Conservation (phyloP, 2,113 vertebrate genomes). For the Canis aureus region DNA sequence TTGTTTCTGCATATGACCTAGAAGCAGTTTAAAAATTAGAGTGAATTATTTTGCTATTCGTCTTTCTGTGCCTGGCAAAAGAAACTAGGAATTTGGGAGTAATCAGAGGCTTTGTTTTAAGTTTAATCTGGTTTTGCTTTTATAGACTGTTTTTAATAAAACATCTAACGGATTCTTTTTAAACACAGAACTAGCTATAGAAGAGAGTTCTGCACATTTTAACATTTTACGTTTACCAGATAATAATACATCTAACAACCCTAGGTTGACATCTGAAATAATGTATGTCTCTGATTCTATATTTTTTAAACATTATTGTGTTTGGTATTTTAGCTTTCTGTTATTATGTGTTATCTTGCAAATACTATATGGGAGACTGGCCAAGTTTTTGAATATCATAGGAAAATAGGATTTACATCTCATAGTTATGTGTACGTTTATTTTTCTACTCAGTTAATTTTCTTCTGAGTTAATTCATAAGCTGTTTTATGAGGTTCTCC, state of each 20-base stretch:
- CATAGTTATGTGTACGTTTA: neutral
- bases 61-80: neutral
- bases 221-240: neutral
- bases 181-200: neutral
- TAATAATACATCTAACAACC: neutral
- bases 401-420: neutral
- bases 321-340: neutral
- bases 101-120: neutral
- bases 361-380: neutral
- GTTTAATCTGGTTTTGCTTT: slow-evolving; percentile 26
- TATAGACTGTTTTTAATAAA: neutral
- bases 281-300: neutral
- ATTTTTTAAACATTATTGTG: neutral
- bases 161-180: neutral
- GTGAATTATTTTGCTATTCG: slow-evolving; percentile 4
- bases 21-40: neutral
- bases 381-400: neutral
- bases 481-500: neutral
- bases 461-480: neutral
- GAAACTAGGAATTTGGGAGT: neutral
- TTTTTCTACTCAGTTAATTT: neutral
- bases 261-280: neutral
- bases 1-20: neutral
- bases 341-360: neutral
- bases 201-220: neutral